Conservation (phyloP, 2,888 invertebrate species). For the Nebria salina region DNA sequence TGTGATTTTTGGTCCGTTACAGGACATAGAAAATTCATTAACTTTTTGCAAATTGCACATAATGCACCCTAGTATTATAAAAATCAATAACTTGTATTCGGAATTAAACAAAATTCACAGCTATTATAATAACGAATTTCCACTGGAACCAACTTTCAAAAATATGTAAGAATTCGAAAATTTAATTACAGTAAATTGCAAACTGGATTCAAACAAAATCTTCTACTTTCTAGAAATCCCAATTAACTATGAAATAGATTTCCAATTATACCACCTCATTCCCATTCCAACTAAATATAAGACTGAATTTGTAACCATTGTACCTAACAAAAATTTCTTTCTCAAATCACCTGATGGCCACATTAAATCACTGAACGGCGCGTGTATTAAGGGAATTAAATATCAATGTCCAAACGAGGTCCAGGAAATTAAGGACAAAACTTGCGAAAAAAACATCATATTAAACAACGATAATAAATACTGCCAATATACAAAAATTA, state of each 20-base stretch:
- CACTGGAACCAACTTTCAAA: background rate
- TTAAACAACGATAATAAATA: no score
- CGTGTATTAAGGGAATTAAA: no score
- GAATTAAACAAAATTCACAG: constrained; percentile 6
- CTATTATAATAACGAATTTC: background rate
- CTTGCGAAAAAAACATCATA: no score
- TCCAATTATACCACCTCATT: constrained; percentile 36
- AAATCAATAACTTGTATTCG: background rate
- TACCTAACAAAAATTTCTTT: constrained; percentile 39
- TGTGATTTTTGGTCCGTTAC: background rate
- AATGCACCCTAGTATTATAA: constrained; percentile 5
- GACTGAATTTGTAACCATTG: constrained; percentile 34
- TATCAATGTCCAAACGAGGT: no score
- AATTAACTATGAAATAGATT: constrained; percentile 42
- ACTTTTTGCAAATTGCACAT: constrained; percentile 1
- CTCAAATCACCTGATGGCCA: constrained; percentile 40
- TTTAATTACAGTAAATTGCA: constrained; percentile 25
- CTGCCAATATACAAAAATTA: no score
- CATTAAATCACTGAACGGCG: constrained; percentile 37
- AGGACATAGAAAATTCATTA: constrained; percentile 2
- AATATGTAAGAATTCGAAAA: constrained; percentile 15
- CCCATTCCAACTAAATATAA: constrained; percentile 39
- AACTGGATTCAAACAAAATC: constrained; percentile 25
- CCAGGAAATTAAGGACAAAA: no score
- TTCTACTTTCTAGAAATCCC: constrained; percentile 46